A percentile compares a stretch with the other conserved stretches of the same genome.
Evolutionary conservation across 2,113 vertebrate genomes (phyloP).

Genomic region (Brienomyrus longianalis): DNA sequence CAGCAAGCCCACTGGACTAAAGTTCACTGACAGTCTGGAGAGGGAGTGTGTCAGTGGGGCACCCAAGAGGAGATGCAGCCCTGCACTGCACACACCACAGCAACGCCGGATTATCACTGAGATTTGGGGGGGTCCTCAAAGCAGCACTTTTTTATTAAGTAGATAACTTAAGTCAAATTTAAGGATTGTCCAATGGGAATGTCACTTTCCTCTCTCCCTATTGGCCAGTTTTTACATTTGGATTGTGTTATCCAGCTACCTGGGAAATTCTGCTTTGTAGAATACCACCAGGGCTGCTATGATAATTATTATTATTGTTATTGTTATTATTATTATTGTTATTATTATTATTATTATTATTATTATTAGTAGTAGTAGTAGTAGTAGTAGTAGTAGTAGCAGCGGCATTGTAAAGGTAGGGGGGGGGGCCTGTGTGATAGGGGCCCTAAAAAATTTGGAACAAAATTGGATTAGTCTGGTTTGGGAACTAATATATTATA

Average conservation of each 20-base stretch:
- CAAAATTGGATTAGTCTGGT: background rate
- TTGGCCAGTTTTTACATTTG: background rate
- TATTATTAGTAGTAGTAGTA: background rate
- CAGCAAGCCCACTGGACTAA: background rate
- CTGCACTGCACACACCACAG: background rate
- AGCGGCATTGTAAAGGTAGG: background rate
- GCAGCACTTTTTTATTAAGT: background rate
- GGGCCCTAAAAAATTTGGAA: background rate
- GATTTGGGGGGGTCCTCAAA: background rate
- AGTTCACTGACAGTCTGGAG: slow-evolving; percentile 17
- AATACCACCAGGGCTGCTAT: background rate
- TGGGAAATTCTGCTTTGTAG: background rate
- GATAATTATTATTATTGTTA: background rate
- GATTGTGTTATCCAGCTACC: background rate
- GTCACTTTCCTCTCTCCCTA: background rate
- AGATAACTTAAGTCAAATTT: background rate
- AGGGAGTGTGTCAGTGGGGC: slow-evolving; percentile 7
- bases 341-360: background rate
- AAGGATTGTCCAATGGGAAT: background rate
- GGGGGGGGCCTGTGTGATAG: too few species aligned
- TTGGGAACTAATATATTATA: background rate
- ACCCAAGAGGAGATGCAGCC: background rate
- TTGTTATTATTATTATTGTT: background rate
- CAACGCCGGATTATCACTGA: background rate
- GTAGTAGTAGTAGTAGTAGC: background rate